Percentiles rank a stretch among this genome's conserved stretches.
Evolutionary conservation across 2,888 invertebrate species (phyloP).

Genomic region (Neoaliturus tenellus): DNA sequence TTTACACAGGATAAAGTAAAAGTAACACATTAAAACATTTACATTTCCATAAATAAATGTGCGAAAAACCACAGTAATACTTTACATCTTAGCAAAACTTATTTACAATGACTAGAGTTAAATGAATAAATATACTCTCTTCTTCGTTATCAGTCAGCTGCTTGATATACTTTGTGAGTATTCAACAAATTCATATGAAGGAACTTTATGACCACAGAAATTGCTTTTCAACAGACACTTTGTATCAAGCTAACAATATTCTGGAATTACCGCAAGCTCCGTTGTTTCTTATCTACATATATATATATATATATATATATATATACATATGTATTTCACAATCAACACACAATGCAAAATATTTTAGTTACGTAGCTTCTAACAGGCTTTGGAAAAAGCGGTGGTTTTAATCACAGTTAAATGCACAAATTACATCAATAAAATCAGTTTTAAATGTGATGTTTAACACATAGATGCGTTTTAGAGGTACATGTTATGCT

Average conservation of each 20-base stretch:
- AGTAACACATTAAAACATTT: not conserved
- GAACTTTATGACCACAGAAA: not conserved
- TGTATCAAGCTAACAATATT: not conserved
- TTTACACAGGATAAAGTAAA: not conserved
- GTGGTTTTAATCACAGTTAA: not conserved
- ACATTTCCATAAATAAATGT: not conserved
- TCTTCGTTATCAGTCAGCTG: not conserved
- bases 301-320: not conserved
- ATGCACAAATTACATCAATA: not conserved
- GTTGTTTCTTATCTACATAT: not conserved
- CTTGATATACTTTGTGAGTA: conserved; percentile 13
- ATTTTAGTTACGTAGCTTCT: not conserved
- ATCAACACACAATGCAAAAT: not conserved
- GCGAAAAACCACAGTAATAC: not conserved
- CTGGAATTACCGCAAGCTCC: not conserved
- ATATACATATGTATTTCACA: not conserved
- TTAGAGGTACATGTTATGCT: not conserved
- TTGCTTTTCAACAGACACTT: not conserved
- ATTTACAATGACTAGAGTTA: conserved; percentile 10
- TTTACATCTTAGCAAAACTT: not conserved
- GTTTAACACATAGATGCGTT: not conserved
- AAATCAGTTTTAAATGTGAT: not conserved
- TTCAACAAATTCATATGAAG: not conserved
- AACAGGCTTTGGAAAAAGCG: no score
- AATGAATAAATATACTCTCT: not conserved